Evolutionary conservation across 2,797 vertebrate genomes (phyloP), one percentile per base, ranked within the genome.

Genomic region (Sus cebifrons): DNA sequence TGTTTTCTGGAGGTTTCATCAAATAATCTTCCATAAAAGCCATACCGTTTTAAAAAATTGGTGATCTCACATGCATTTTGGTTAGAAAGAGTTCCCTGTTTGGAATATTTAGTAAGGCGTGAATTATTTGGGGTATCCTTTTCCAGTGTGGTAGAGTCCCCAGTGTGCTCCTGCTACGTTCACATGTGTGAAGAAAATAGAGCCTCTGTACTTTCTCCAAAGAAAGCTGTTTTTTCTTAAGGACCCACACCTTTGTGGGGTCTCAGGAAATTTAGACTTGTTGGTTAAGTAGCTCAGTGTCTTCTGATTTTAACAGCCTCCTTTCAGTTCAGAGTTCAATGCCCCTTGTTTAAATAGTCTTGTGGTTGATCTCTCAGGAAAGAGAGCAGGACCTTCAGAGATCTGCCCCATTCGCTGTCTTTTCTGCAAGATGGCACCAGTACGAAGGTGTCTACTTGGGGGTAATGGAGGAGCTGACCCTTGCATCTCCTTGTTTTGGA

Each of bases 11-110:
- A 89, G 8, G 64, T 96, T 89, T 79, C 32, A 79, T 86, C 65
- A 89, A 62, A 67, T 77, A 58, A 10, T 73, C 16, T 97, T 95
- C 88, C 89, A 64, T n/a, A 82, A 93, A 86, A 88, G 68, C 20
- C 71, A 14, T 70, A 78, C 16, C 10, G 21, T 82, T 62, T 52
- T 32, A n/a, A 93, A 85, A 85, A 79, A 62, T 4, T 75, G 58
- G 17, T 85, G 11, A 25, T 93, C 67, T 64, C 77, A 86, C 21
- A 56, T n/a, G 58, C 17, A 49, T 62, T 86, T 29, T 84, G 29
- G 29, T 73, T 86, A 70, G 29, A 74, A 95, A 79, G 40, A 0
- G 6, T 82, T 65, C 64, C 73, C 40, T 71, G 6, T 52, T 74
- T 75, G 81, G 40, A 94, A 88, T 96, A 78, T 85, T n/a, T 84